Percentiles rank a stretch among this genome's conserved stretches.
Evolutionary conservation across 2,113 vertebrate species (phyloP).

Genomic region (Otocyon megalotis): DNA sequence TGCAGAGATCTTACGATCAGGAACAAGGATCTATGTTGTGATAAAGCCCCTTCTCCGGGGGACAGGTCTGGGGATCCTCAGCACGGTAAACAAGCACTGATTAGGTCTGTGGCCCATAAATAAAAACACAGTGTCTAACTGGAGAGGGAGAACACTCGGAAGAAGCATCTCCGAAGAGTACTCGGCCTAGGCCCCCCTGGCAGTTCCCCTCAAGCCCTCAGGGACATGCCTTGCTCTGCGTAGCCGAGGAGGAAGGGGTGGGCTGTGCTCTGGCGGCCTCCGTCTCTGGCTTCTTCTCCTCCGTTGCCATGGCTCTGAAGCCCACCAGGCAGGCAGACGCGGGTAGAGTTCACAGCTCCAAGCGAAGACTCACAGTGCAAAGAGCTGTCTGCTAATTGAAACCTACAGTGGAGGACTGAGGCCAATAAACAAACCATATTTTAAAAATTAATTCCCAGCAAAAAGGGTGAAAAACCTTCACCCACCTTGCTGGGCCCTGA

Average conservation of each 20-base stretch:
- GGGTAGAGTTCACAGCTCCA: conserved; percentile 69
- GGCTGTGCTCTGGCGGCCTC: conserved; percentile 96
- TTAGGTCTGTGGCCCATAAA: rapidly evolving
- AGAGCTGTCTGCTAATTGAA: conserved; percentile 1
- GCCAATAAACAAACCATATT: neutral
- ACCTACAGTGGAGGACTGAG: neutral
- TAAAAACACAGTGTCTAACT: neutral
- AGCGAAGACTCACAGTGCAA: conserved; percentile 46
- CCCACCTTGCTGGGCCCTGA: no score
- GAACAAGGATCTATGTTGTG: neutral
- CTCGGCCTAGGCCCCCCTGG: neutral
- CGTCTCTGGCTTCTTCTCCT: conserved; percentile 99
- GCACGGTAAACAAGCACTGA: rapidly evolving
- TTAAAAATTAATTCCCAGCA: neutral
- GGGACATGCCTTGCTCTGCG: conserved; percentile 95
- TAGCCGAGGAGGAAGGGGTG: conserved; percentile 94
- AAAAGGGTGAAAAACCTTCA: neutral
- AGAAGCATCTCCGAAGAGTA: neutral
- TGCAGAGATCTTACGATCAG: neutral
- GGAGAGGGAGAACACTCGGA: rapidly evolving
- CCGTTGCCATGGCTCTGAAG: conserved; percentile 94
- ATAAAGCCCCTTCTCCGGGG: neutral
- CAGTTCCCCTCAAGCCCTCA: rapidly evolving
- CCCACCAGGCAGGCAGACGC: conserved; percentile 71
- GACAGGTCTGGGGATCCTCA: neutral